Evolutionary conservation across 2,888 invertebrate genomes (phyloP).

Genomic region (Marronus borbonicus): DNA sequence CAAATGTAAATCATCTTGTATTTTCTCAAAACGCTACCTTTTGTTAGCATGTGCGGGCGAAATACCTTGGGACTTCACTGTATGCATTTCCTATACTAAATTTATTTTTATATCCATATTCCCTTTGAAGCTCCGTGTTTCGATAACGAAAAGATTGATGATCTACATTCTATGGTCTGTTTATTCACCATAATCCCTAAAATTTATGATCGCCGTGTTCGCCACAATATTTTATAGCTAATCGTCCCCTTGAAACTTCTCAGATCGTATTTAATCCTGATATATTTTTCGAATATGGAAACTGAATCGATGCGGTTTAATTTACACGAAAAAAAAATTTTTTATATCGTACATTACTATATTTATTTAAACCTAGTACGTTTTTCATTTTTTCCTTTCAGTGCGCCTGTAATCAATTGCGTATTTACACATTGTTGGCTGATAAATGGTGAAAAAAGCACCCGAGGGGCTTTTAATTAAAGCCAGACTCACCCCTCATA

Average conservation of each 20-base stretch:
- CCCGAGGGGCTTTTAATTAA: slow-evolving; percentile 71
- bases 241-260: slow-evolving; percentile 36
- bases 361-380: not conserved
- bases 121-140: not conserved
- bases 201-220: slow-evolving; percentile 41
- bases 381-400: not conserved
- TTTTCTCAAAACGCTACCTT: too few species aligned
- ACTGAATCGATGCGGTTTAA: not conserved
- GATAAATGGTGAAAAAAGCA: slow-evolving; percentile 65
- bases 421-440: slow-evolving; percentile 45
- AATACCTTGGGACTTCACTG: not conserved
- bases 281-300: slow-evolving; percentile 4
- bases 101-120: not conserved
- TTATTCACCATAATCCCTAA: slow-evolving; percentile 45
- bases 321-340: too few species aligned
- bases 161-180: slow-evolving; percentile 33
- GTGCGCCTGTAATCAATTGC: slow-evolving; percentile 42
- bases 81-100: not conserved
- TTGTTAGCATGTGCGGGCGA: too few species aligned
- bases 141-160: slow-evolving; percentile 42
- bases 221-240: slow-evolving; percentile 35
- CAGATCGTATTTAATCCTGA: slow-evolving; percentile 8
- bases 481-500: slow-evolving; percentile 65
- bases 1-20: too few species aligned
- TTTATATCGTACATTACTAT: not conserved